Base-by-base conservation (phyloP, 1,140 invertebrate species). In the Tyrophagus putrescentiae region DNA sequence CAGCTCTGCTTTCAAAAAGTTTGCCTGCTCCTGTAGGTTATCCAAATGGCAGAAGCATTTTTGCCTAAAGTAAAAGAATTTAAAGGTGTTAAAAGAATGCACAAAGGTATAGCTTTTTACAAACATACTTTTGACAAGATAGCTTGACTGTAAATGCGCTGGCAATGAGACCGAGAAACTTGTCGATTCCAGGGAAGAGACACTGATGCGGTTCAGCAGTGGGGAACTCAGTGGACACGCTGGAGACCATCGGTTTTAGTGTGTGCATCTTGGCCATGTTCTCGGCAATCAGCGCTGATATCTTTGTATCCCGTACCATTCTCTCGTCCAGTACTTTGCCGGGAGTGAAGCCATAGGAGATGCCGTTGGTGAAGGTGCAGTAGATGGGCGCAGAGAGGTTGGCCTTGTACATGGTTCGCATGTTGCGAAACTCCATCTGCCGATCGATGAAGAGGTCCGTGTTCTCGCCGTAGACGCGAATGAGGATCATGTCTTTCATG, bases 381-480 rank as follows among this genome's bases (percentile, higher is more conserved):
- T 90, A 92, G 34, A 98, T 74, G 54, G 81, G 78, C 57, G 91
- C 85, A 64, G 87, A 87, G 64, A 87, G 78, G 13, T 84, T 85
- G 64, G 79, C 77, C 66, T 78, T 77, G 68, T 84, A 80, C 64
- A 93, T 67, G 72, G 82, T 80, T 72, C 73, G 67, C 66, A 84
- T 82, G 65, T 81, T 84, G 65, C 71, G 77, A 42, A 81, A 81
- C 67, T 94, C 90, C 61, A 81, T 80, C 68, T 83, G 79, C 67
- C 92, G 76, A 74, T 97, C 85, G 68, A 97, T 94, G 59, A 97
- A 78, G 62, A 88, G 74, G 71, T 95, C 90, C 0, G 92, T 94
- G 70, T 91, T 91, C 63, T 87, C 79, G 7, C 93, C 93, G 78
- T 95, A 97, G 62, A 97, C 79, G 65, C 92, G 78, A 16, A 96